Base-by-base conservation (phyloP, 2,113 vertebrate genomes). In the Stigmatopora nigra region DNA sequence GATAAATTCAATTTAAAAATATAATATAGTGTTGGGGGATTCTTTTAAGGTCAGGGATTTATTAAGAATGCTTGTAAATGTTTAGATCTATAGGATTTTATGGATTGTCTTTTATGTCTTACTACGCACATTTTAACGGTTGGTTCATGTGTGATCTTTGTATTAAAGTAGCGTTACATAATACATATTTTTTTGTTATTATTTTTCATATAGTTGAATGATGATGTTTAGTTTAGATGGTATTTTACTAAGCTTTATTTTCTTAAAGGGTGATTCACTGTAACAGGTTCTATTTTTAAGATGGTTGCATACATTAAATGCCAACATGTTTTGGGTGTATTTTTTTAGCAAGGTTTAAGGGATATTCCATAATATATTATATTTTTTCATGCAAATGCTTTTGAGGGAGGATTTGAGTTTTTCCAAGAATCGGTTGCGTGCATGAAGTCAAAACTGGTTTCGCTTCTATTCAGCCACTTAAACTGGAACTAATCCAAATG, bases 391-490 rank as follows among this genome's bases (percentile, higher is more conserved):
- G 19, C 52, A 8, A 36, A 44, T 41, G 14, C 58, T 19, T 60
- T 36, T 14, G 38, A 11, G 38, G 5, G 2, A 19, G 19, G 57
- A 7, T 17, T 17, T 41, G 9, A 0, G n/a, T 13, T 38, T 20
- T 12, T 3, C 36, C 10, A 60, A 60, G 36, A 0, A 7, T 44
- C 38, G 36, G 53, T 55, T 31, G 12, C 5, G 1, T 41, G 7
- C 16, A 11, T 38, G 36, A 60, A 19, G 58, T 60, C 35, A 60
- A 60, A 60, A 60, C 58, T 60, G 58, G 58, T 60, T 60, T 20
- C 3, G 16, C 35, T 59, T 19, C 17, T 12, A 44, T 4, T 41
- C 17, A 44, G n/a, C 10, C 38, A 17, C 58, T 41, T 11, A 60
- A 13, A 17, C 11, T 17, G 58, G 58, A 60, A 60, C 58, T 5